Evolutionary conservation across 2,113 vertebrate genomes (phyloP), one percentile per base, ranked within the genome.

Genomic region (Cairina moschata): DNA sequence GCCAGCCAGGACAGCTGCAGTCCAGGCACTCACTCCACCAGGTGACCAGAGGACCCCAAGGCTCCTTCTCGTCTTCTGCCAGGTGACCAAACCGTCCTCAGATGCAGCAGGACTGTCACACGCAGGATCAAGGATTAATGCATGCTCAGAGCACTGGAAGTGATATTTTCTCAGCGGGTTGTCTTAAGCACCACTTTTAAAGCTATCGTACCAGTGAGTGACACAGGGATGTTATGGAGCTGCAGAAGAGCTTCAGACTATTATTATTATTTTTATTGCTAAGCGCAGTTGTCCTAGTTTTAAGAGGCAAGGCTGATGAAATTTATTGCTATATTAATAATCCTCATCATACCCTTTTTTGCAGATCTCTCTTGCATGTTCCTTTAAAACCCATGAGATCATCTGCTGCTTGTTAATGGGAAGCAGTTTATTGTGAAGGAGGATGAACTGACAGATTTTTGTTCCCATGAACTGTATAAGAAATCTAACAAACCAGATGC

Each of bases 341-440:
- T 69, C 71, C 88, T 87, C 40, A 91, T 79, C 36, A 44, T 68
- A 92, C 28, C 62, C 36, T 84, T 77, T 91, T 93, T 83, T 81
- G 42, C 11, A 1, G 60, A 75, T 93, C 42, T 28, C 34, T 91
- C 72, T 75, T 92, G 77, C 8, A 28, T 54, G 21, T 91, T 90
- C 71, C 95, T 73, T 89, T 96, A 91, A 93, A 94, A 29, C 77
- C 88, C 81, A 46, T 86, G 86, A 96, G 93, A 80, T 93, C 86
- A 89, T 88, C 83, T 50, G 6, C 77, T 89, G 80, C 66, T 40
- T 63, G 62, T 73, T 96, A 96, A 96, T 91, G 83, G 93, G 68
- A 96, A 90, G 94, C 79, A 96, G 88, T 94, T 97, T 88, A 81
- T 96, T 90, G 93, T 88, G 80, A 83, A 91, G 73, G 87, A 92